phyloP scores from a whole-genome alignment of 2,113 vertebrate species.

The Notothenia rossii region DNA sequence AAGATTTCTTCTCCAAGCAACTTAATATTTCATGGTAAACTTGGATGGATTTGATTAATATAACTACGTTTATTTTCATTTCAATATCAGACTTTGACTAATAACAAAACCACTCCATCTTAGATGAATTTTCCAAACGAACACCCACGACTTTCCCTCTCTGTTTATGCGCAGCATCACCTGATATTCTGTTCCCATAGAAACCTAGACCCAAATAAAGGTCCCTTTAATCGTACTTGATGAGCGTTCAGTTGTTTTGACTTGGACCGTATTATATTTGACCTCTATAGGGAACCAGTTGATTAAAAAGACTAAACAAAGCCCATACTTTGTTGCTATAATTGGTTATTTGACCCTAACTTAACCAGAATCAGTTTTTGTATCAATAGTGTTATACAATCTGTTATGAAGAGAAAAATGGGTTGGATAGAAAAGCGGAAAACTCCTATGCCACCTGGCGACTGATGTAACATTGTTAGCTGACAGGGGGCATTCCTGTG shows the following conservation, averaged over 20 bases:
- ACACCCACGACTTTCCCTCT: slow-evolving; percentile 36
- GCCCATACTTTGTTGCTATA: not conserved
- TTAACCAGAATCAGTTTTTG: not conserved
- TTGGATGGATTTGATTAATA: not conserved
- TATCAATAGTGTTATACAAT: slow-evolving; percentile 20
- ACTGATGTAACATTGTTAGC: not conserved
- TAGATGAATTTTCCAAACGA: slow-evolving; percentile 27
- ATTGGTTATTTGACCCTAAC: not conserved
- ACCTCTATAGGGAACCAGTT: slow-evolving; percentile 36
- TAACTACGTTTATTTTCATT: slow-evolving; percentile 6
- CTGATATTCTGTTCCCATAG: slow-evolving; percentile 55
- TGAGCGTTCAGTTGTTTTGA: slow-evolving; percentile 53
- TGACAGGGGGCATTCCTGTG: slow-evolving; percentile 75
- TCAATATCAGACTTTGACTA: not conserved
- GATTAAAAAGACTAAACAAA: slow-evolving; percentile 24
- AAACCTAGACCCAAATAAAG: slow-evolving; percentile 57
- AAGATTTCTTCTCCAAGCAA: not conserved
- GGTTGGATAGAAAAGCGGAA: slow-evolving; percentile 30
- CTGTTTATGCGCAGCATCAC: slow-evolving; percentile 56
- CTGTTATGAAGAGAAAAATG: slow-evolving; percentile 15
- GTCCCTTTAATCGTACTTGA: slow-evolving; percentile 53
- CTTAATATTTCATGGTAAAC: not conserved
- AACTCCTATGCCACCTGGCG: slow-evolving; percentile 49
- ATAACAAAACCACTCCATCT: slow-evolving; percentile 25
- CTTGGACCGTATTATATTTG: slow-evolving; percentile 34